Evolutionary conservation across 2,113 vertebrate species (phyloP).

Genomic region (Elanoides forficatus): DNA sequence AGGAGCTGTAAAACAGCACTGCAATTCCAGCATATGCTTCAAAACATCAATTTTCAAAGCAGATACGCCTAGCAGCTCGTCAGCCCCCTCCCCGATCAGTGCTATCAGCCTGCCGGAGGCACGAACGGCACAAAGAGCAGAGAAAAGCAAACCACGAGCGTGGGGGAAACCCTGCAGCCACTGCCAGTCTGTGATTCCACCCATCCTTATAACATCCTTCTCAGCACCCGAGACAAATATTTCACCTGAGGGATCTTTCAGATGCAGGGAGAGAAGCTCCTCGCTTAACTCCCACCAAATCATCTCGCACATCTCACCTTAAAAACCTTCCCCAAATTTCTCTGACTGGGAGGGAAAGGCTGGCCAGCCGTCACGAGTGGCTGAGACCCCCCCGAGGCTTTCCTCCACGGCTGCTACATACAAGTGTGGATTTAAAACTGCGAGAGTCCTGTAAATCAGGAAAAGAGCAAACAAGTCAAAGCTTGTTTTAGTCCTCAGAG

Average conservation of each 20-base stretch:
- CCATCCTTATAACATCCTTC: rapidly evolving
- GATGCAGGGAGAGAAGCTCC: background rate
- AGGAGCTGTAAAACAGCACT: background rate
- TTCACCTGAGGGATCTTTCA: background rate
- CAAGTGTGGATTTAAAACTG: rapidly evolving
- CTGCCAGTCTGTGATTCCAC: rapidly evolving
- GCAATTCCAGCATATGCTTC: background rate
- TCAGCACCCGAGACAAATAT: background rate
- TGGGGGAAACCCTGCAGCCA: background rate
- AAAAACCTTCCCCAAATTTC: background rate
- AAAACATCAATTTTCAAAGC: background rate
- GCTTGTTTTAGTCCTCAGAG: background rate
- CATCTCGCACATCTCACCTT: too few relatives aligned
- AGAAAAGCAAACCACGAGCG: background rate
- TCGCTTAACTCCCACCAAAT: background rate
- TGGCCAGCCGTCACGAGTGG: background rate
- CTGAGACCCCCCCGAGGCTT: background rate
- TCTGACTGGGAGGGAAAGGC: background rate
- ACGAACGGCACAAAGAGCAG: background rate
- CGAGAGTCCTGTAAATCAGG: rapidly evolving
- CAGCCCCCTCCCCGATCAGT: rapidly evolving
- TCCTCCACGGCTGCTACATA: background rate
- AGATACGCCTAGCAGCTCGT: rapidly evolving
- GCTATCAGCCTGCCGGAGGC: background rate
- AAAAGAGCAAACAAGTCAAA: background rate